These are phyloP conservation scores for Margarornis squamiger DNA, from an alignment of 2,797 vertebrate species.

Conservation along the genomic window DNA sequence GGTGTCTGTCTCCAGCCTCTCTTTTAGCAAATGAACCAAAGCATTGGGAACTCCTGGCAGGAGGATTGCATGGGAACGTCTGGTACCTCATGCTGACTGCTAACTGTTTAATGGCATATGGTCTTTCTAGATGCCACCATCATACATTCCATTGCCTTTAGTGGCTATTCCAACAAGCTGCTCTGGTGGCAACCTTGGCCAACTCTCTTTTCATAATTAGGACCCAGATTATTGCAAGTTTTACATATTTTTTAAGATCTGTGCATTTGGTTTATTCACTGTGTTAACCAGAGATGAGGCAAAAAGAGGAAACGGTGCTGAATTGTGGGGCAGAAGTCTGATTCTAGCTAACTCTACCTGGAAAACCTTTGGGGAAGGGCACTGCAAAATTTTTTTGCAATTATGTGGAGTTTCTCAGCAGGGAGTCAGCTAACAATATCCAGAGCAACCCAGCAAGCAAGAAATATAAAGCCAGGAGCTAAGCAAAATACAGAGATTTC, in stretches of 20 bases:
- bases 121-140: neutral
- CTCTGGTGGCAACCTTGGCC: neutral
- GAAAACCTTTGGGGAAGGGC: neutral
- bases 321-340: neutral
- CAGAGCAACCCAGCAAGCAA: conserved; percentile 1
- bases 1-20: neutral
- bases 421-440: conserved; percentile 23
- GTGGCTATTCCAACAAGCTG: neutral
- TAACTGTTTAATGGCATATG: neutral
- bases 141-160: neutral
- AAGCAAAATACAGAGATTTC: conserved; percentile 32
- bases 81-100: neutral
- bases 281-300: neutral
- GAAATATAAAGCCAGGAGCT: conserved; percentile 18
- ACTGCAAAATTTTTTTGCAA: neutral
- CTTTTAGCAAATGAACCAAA: neutral
- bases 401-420: conserved; percentile 5
- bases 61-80: neutral
- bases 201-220: neutral
- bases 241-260: neutral
- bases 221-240: neutral
- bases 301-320: neutral
- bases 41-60: neutral
- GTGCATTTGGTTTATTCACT: neutral
- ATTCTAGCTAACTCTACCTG: neutral